phyloP scores from a whole-genome alignment of 2,888 invertebrate genomes.

The Cylindroiulus punctatus region DNA sequence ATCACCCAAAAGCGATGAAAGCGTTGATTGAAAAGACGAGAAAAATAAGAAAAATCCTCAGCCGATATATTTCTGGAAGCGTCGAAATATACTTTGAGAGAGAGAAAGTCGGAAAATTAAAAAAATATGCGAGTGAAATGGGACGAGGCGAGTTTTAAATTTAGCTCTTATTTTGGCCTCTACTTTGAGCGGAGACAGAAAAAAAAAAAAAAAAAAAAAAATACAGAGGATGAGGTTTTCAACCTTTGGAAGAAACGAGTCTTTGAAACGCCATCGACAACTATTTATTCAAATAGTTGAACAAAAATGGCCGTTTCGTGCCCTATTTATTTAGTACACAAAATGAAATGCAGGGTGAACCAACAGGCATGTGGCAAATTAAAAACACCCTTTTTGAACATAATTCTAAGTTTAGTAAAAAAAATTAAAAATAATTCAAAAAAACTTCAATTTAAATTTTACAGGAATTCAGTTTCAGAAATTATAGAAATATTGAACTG shows the following conservation, averaged over 20 bases:
- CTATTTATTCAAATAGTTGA: no score
- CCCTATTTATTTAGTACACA: no score
- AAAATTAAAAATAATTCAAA: no score
- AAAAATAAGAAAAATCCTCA: neutral
- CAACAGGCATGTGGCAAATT: no score
- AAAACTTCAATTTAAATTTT: no score
- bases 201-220: neutral
- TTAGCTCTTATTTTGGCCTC: neutral
- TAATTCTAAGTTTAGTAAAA: no score
- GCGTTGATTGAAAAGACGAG: neutral
- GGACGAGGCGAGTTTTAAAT: conserved; percentile 19
- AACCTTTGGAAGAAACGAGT: neutral
- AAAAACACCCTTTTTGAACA: no score
- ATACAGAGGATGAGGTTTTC: neutral
- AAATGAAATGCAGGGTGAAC: no score
- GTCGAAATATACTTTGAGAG: neutral
- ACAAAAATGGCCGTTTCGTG: no score
- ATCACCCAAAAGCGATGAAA: neutral
- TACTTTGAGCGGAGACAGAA: neutral
- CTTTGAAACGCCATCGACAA: neutral
- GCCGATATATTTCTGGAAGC: neutral
- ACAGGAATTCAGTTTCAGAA: no score
- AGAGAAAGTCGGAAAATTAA: neutral
- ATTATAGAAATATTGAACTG: no score
- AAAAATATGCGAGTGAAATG: neutral